These are phyloP conservation scores for Colinus virginianus DNA, from an alignment of 2,113 vertebrate species.

Conservation along the genomic window DNA sequence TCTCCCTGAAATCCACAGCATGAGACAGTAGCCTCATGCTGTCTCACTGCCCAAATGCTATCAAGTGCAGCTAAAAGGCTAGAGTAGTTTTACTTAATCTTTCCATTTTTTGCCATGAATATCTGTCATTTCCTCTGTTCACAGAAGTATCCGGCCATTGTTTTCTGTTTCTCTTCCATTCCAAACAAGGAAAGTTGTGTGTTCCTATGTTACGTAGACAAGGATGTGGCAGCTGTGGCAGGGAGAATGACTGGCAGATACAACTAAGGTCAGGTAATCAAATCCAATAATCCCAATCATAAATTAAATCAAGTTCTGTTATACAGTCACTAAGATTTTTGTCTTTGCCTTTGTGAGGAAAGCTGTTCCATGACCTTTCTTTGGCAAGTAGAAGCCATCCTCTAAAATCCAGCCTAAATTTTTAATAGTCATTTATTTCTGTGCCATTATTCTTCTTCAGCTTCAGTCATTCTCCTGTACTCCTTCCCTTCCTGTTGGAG, in stretches of 20 bases:
- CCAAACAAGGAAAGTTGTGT: neutral
- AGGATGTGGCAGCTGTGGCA: neutral
- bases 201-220: neutral
- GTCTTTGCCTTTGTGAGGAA: neutral
- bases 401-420: neutral
- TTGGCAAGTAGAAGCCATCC: neutral
- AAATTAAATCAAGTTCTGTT: neutral
- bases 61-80: neutral
- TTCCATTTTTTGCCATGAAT: neutral
- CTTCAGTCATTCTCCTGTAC: neutral
- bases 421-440: neutral
- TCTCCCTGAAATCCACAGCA: rapidly evolving
- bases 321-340: neutral
- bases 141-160: neutral
- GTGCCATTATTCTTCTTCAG: neutral
- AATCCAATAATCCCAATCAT: neutral
- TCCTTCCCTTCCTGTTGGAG: neutral
- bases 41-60: neutral
- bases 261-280: neutral
- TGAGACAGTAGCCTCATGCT: no score
- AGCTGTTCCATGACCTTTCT: neutral
- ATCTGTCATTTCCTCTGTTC: neutral
- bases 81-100: neutral
- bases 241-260: neutral
- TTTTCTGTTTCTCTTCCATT: neutral